These are phyloP conservation scores for Rhea americana DNA, from an alignment of 2,113 vertebrate genomes.

Conservation along the genomic window DNA sequence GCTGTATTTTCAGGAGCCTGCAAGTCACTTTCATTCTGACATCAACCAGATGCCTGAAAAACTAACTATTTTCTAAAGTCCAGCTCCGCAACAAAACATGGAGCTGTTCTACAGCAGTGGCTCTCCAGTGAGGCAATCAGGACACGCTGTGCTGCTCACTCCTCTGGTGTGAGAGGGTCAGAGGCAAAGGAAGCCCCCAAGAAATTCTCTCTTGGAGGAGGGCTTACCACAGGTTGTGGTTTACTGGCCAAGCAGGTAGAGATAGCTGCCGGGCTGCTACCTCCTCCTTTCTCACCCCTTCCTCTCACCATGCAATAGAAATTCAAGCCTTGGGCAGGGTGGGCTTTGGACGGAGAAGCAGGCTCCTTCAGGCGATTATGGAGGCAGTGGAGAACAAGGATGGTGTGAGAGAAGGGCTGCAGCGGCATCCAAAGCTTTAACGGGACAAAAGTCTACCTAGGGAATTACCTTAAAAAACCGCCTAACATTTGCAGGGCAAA, in stretches of 20 bases:
- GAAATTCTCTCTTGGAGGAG: background rate
- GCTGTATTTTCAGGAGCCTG: background rate
- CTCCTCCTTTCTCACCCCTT: background rate
- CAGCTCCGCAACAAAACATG: background rate
- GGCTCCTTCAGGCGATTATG: background rate
- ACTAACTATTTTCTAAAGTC: background rate
- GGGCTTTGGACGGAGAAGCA: background rate
- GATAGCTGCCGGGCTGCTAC: background rate
- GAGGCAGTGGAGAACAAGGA: background rate
- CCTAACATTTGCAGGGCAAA: background rate
- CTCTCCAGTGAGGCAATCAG: background rate
- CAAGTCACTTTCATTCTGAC: background rate
- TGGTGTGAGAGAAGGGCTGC: background rate
- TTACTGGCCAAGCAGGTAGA: background rate
- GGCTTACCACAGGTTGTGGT: background rate
- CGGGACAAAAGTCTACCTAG: no score
- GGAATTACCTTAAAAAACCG: no score
- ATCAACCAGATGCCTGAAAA: background rate
- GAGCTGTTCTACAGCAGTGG: background rate
- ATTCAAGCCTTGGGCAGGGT: background rate
- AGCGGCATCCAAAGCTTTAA: background rate
- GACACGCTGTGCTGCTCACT: background rate
- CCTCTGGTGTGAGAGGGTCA: background rate
- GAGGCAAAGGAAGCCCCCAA: background rate
- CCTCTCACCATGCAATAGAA: background rate